phyloP scores from a whole-genome alignment of 2,888 invertebrate species.

The Gastracanthus pulcherrimus region DNA sequence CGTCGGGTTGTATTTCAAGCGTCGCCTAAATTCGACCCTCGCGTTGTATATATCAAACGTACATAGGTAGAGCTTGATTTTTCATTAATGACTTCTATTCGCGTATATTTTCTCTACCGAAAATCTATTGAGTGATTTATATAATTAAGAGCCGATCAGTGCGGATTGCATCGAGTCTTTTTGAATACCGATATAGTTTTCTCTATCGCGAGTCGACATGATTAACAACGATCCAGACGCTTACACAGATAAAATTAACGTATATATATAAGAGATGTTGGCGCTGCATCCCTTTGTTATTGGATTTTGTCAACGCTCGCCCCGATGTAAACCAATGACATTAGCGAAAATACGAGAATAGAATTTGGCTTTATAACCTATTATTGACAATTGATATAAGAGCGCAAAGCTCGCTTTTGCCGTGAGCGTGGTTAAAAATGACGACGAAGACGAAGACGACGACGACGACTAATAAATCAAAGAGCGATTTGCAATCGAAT shows the following conservation, averaged over 20 bases:
- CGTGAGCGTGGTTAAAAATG: too few species aligned
- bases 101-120: not conserved
- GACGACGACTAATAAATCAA: not conserved
- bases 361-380: not conserved
- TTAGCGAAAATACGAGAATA: not conserved
- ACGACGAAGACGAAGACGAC: too few species aligned
- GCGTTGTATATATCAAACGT: too few species aligned
- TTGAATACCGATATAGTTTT: not conserved
- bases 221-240: not conserved
- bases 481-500: too few species aligned
- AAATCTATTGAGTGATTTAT: not conserved
- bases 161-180: too few species aligned
- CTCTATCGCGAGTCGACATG: not conserved
- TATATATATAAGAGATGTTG: not conserved
- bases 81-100: not conserved
- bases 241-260: conserved; percentile 1
- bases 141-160: conserved; percentile 2
- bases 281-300: not conserved
- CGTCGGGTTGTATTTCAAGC: conserved; percentile 13
- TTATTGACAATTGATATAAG: not conserved
- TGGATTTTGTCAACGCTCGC: not conserved
- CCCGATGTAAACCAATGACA: not conserved
- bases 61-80: not conserved
- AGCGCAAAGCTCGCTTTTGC: too few species aligned
- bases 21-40: too few species aligned